phyloP scores from a whole-genome alignment of 2,888 invertebrate species.

The Drosophila fungiperda region DNA sequence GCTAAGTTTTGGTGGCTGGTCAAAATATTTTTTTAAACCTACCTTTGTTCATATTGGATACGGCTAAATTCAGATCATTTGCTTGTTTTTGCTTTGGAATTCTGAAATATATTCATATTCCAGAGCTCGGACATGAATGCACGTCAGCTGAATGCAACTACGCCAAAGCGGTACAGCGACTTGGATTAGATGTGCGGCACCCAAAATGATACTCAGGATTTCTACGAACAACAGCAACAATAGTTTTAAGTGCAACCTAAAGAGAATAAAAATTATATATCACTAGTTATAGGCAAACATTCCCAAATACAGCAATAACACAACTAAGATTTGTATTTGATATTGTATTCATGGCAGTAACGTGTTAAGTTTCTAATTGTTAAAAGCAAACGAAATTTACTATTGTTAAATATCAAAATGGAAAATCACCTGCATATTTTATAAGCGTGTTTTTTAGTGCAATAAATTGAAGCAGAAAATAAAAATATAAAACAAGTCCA shows the following conservation, averaged over 20 bases:
- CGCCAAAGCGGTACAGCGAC: constrained; percentile 79
- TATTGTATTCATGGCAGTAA: constrained; percentile 75
- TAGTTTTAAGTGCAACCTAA: constrained; percentile 39
- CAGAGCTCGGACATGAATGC: constrained; percentile 85
- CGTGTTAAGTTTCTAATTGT: constrained; percentile 66
- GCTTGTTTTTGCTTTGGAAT: not conserved
- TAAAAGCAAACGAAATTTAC: constrained; percentile 11
- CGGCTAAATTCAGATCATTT: not conserved
- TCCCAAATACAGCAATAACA: constrained; percentile 60
- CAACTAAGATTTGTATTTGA: constrained; percentile 39
- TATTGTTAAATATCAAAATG: constrained; percentile 33
- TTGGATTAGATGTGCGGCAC: constrained; percentile 48
- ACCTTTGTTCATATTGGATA: not conserved
- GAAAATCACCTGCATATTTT: constrained; percentile 43
- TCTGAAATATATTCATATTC: constrained; percentile 41
- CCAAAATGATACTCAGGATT: constrained; percentile 64
- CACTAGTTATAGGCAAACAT: constrained; percentile 70
- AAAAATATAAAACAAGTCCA: not conserved
- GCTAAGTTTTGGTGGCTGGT: not conserved
- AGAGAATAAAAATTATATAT: constrained; percentile 45
- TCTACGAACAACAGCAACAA: constrained; percentile 54
- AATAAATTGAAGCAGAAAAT: constrained; percentile 32
- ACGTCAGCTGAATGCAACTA: constrained; percentile 83
- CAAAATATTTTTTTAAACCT: not conserved
- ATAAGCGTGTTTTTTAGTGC: constrained; percentile 46